Evolutionary conservation across 2,113 vertebrate genomes (phyloP).

Genomic region (Phocoena sinus): DNA sequence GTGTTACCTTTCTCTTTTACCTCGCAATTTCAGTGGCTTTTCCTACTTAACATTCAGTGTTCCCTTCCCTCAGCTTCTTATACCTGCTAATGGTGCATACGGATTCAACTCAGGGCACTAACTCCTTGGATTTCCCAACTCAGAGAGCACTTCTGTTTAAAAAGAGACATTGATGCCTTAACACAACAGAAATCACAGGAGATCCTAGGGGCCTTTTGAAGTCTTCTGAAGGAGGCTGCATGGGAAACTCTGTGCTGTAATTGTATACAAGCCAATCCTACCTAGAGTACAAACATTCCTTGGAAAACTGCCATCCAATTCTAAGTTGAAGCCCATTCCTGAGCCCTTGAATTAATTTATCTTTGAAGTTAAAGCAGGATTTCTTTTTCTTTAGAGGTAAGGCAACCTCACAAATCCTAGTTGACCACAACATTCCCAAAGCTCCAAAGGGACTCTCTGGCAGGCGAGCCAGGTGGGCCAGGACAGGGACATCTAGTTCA

Average conservation of each 20-base stretch:
- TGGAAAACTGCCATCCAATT: not conserved
- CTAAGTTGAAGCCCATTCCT: not conserved
- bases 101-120: not conserved
- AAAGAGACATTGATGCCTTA: fast-evolving
- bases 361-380: not conserved
- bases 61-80: not conserved
- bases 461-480: not conserved
- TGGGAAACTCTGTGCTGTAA: not conserved
- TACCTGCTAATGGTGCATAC: not conserved
- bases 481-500: not conserved
- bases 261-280: not conserved
- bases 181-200: not conserved
- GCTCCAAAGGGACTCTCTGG: not conserved
- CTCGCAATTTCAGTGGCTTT: not conserved
- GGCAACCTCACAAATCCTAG: not conserved
- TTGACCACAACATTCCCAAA: not conserved
- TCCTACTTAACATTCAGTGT: not conserved
- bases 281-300: not conserved
- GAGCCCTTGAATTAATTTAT: not conserved
- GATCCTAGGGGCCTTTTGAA: not conserved
- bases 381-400: not conserved
- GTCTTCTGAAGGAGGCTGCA: not conserved
- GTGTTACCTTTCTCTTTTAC: not conserved
- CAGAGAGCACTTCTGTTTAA: not conserved
- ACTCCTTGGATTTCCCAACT: not conserved